Evolutionary conservation across 2,797 vertebrate species (phyloP).

Genomic region (Phrynocephalus forsythii): DNA sequence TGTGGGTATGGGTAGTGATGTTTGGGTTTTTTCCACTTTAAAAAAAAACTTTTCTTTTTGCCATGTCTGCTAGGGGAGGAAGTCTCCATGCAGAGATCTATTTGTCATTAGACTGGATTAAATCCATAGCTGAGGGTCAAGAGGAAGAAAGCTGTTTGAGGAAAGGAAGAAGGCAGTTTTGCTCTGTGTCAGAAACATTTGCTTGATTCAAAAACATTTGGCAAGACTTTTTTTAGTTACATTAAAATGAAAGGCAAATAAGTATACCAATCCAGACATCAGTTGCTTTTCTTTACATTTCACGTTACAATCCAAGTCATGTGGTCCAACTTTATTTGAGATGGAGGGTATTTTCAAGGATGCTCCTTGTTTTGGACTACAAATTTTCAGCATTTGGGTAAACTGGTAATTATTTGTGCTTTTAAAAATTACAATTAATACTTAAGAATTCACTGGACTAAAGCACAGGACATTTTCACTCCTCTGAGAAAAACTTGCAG

Average conservation of each 20-base stretch:
- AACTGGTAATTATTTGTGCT: background rate
- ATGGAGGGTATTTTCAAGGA: background rate
- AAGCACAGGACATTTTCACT: too few species aligned
- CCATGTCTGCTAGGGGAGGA: too few species aligned
- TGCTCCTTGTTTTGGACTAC: background rate
- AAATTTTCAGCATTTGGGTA: background rate
- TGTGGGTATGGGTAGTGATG: background rate
- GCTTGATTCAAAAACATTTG: background rate
- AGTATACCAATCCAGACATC: background rate
- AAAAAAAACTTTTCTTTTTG: background rate
- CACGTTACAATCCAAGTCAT: background rate
- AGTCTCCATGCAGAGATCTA: background rate
- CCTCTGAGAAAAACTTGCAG: too few species aligned
- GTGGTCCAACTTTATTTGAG: background rate
- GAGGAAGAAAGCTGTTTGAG: background rate
- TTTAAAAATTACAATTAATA: background rate
- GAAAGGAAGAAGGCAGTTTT: background rate
- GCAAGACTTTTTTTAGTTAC: background rate
- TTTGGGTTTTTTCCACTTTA: too few species aligned
- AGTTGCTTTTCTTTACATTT: background rate
- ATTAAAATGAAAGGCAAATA: background rate
- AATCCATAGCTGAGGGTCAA: background rate
- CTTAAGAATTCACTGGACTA: background rate
- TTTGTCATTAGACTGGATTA: background rate
- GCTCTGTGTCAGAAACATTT: background rate